Base-by-base conservation (phyloP, 2,797 vertebrate genomes). In the Peromyscus aztecus region DNA sequence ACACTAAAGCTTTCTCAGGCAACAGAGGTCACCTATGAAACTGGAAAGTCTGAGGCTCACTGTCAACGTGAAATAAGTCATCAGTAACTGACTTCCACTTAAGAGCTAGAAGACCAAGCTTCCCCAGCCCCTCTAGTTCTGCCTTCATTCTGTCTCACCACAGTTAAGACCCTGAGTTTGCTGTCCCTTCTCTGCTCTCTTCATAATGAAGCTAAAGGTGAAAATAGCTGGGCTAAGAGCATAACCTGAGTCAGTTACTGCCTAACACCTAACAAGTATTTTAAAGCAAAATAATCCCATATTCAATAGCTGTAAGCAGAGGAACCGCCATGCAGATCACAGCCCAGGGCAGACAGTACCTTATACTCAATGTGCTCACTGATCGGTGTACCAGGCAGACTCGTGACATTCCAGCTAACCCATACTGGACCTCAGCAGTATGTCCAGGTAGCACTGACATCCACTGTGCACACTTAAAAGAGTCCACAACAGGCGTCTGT, bases 221-320 rank as follows among this genome's bases (percentile, higher is more conserved):
- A 80, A 67, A 90, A 82, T 19, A n/a, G 59, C 40, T 83, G 27
- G 65, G 34, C 65, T 37, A 94, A 83, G 12, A 84, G 21, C 37
- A 86, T 4, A 27, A 84, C 27, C 40, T 23, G 19, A 82, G 14
- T 24, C 78, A 85, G 46, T 31, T 52, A 14, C 29, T 34, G n/a
- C 65, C 61, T 81, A 65, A 90, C 59, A 91, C 21, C 75, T 46
- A 93, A 29, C 46, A 91, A 31, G 37, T 37, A 73, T 40, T 77
- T n/a, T 52, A 84, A 84, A 63, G 29, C 14, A 46, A 59, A 75
- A 85, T 11, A 57, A 59, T 24, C 24, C 55, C 37, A 19, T 7
- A 24, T 55, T 81, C 81, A n/a, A 52, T 8, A 65, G 27, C 61
- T 46, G 29, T 65, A 83, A 63, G 37, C 23, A 80, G 49, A n/a